Percentiles rank a stretch among this genome's conserved stretches.
Conservation (phyloP, 2,113 vertebrate species). For the Sinocyclocheilus grahami region DNA sequence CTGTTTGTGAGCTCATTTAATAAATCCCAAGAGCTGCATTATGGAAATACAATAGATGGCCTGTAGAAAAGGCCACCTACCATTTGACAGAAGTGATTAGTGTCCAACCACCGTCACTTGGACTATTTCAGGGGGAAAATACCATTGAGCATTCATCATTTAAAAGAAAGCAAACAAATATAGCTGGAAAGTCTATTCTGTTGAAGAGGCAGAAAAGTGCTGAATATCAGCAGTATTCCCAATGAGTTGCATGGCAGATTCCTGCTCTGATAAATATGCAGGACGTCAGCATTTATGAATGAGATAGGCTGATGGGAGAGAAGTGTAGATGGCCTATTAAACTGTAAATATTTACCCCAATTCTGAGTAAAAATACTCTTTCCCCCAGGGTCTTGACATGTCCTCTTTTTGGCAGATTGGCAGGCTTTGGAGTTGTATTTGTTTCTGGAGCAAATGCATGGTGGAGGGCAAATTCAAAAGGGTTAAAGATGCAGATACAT, state of each 20-base stretch:
- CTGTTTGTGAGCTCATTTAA: background rate
- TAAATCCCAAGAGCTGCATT: background rate
- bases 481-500: background rate
- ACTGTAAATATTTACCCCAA: constrained; percentile 51
- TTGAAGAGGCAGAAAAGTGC: constrained; percentile 13
- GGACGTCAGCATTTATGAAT: constrained; percentile 39
- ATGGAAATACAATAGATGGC: background rate
- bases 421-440: constrained; percentile 8
- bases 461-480: background rate
- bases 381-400: background rate
- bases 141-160: constrained; percentile 30
- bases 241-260: constrained; percentile 46
- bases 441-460: background rate
- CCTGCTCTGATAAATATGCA: constrained; percentile 49
- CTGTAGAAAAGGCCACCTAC: background rate
- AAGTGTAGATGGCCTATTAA: constrained; percentile 35
- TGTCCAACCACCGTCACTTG: background rate
- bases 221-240: constrained; percentile 41
- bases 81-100: constrained; percentile 9
- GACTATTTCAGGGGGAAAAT: background rate
- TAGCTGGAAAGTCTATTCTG: background rate
- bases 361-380: background rate
- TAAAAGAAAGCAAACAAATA: constrained; percentile 27
- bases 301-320: constrained; percentile 16
- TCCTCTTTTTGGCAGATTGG: constrained; percentile 7